Base-by-base conservation (phyloP, 2,888 invertebrate species). In the Heteropelma amictum region DNA sequence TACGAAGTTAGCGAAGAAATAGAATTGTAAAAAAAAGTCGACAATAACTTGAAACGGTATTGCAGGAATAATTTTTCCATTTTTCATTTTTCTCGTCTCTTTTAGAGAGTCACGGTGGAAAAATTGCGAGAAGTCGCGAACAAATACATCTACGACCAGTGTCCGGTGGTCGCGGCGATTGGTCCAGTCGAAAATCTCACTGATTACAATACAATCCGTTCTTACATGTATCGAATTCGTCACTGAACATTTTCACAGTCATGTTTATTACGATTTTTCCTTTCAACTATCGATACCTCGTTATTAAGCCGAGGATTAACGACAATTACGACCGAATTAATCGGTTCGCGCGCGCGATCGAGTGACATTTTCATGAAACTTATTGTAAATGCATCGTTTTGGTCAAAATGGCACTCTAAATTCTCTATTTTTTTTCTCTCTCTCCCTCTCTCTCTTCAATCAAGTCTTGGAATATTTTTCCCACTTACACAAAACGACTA, bases 121-220 rank as follows among this genome's bases (percentile, higher is more conserved):
- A 72, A 58, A 19, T 40, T 83, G 38, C 72, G 78, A 28, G 63
- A 80, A 35, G 76, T 85, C 1, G 84, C 86, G 0, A 76, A 83
- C 1, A 83, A 83, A 19, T 87, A 88, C n/a, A 73, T 91, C 26
- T 91, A 91, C 72, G 89, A 91, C 77, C 89, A 85, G 68, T 89
- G 89, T 70, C 91, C 90, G 0, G 90, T 82, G 1, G 85, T 91
- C 4, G 88, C 89, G 4, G 91, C 87, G 0, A 79, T 90, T 0
- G 91, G 91, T 0, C 90, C 90, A 0, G 84, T 89, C 0, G 91
- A 91, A 78, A 82, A 83, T 26, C 58, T 91, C 12, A 88, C 90
- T 0, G 90, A 90, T 4, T 91, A 91, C 77, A 82, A 56, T 23
- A 85, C 90, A 35, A 84, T 89, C 21, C 83, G 89, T 58, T 79